phyloP scores from a whole-genome alignment of 2,797 vertebrate genomes.

The Poecilia gillii region DNA sequence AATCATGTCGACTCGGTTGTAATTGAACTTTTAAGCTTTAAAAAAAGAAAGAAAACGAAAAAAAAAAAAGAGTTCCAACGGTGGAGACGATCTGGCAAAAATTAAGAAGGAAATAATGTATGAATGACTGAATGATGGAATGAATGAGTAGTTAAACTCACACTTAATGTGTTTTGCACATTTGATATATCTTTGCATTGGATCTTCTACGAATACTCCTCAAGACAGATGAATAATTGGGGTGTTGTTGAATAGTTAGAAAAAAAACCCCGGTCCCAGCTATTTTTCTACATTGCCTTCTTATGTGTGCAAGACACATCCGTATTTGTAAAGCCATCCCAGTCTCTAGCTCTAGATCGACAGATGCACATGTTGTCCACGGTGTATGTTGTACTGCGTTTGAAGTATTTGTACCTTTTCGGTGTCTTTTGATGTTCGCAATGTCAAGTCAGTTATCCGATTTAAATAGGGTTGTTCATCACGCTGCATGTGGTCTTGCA shows the following conservation, averaged over 20 bases:
- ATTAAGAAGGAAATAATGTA: slow-evolving; percentile 71
- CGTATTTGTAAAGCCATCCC: slow-evolving; percentile 99
- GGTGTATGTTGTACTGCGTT: slow-evolving; percentile 88
- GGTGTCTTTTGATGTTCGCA: slow-evolving; percentile 92
- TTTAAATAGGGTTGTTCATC: slow-evolving; percentile 89
- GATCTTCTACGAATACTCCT: slow-evolving; percentile 96
- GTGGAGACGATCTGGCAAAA: slow-evolving; percentile 70
- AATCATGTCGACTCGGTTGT: slow-evolving; percentile 96
- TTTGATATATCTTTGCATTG: slow-evolving; percentile 99
- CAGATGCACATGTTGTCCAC: slow-evolving; percentile 92
- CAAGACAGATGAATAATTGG: slow-evolving; percentile 95
- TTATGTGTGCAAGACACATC: slow-evolving; percentile 98
- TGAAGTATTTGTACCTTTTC: slow-evolving; percentile 89
- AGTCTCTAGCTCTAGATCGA: slow-evolving; percentile 92
- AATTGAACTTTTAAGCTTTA: slow-evolving; percentile 99
- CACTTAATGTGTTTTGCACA: slow-evolving; percentile 99
- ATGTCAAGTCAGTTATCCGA: slow-evolving; percentile 93
- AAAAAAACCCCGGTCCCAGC: slow-evolving; percentile 82
- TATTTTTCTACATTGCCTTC: slow-evolving; percentile 99
- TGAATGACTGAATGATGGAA: slow-evolving; percentile 77
- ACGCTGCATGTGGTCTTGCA: slow-evolving; percentile 99
- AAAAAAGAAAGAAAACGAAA: slow-evolving; percentile 59
- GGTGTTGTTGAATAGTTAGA: slow-evolving; percentile 85
- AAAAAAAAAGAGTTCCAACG: slow-evolving; percentile 59
- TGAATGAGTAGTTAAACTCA: slow-evolving; percentile 85